phyloP scores from a whole-genome alignment of 1,140 invertebrate genomes.

The Magallana gigas region DNA sequence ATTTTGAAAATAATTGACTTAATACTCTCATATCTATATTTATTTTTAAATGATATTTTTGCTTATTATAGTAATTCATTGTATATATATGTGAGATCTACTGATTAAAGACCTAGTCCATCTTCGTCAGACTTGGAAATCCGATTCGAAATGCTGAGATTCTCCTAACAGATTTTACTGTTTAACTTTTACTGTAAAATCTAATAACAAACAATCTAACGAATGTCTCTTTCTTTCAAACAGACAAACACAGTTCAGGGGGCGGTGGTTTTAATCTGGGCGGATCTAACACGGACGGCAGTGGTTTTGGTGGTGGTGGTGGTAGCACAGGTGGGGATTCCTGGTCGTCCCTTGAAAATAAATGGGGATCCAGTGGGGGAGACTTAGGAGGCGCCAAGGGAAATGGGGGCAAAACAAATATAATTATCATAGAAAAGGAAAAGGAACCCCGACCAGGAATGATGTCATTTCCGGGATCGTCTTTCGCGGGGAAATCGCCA shows the following conservation, averaged over 20 bases:
- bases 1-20: too few species aligned
- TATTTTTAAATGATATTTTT: too few species aligned
- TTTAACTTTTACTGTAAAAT: too few species aligned
- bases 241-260: background rate
- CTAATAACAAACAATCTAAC: too few species aligned
- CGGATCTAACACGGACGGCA: background rate
- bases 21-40: too few species aligned
- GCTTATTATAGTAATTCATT: too few species aligned
- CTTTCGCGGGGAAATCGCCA: conserved; percentile 9
- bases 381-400: background rate
- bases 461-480: conserved; percentile 34
- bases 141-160: too few species aligned
- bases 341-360: background rate
- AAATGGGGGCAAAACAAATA: conserved; percentile 11
- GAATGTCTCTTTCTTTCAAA: background rate
- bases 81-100: too few species aligned
- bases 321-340: background rate
- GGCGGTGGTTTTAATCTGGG: background rate
- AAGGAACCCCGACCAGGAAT: conserved; percentile 22
- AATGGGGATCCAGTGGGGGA: background rate
- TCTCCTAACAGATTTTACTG: too few species aligned
- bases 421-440: conserved; percentile 44
- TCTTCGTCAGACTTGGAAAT: too few species aligned
- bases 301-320: background rate
- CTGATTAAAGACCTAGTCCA: too few species aligned